phyloP scores from a whole-genome alignment of 2,113 vertebrate genomes.

The Microcebus jonahi region DNA sequence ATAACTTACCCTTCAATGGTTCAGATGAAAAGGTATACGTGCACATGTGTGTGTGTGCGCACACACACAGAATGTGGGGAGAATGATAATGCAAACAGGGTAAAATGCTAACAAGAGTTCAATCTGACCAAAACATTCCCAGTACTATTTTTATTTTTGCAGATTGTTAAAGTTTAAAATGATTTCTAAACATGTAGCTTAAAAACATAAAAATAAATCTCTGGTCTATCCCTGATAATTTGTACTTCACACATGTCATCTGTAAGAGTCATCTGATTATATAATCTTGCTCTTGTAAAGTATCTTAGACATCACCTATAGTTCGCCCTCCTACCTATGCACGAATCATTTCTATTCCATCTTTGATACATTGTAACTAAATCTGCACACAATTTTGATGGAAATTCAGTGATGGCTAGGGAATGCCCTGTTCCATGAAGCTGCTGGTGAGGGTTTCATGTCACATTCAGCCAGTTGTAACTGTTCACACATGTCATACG shows the following conservation, averaged over 20 bases:
- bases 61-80: not conserved
- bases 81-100: not conserved
- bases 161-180: not conserved
- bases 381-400: not conserved
- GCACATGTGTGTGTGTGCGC: too few species aligned
- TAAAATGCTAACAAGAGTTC: not conserved
- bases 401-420: not conserved
- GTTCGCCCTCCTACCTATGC: not conserved
- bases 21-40: not conserved
- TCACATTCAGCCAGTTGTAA: not conserved
- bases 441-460: not conserved
- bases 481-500: not conserved
- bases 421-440: not conserved
- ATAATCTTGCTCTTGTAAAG: not conserved
- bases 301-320: not conserved
- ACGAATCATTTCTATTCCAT: not conserved
- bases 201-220: not conserved
- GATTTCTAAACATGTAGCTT: not conserved
- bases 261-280: not conserved
- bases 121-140: not conserved
- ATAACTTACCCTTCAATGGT: not conserved
- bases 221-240: not conserved
- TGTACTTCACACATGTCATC: not conserved
- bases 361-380: not conserved
- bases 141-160: not conserved